Percentiles rank a stretch among this genome's conserved stretches.
These are phyloP conservation scores for Dicrurus megarhynchus DNA, from an alignment of 2,113 vertebrate species.

Conservation along the genomic window DNA sequence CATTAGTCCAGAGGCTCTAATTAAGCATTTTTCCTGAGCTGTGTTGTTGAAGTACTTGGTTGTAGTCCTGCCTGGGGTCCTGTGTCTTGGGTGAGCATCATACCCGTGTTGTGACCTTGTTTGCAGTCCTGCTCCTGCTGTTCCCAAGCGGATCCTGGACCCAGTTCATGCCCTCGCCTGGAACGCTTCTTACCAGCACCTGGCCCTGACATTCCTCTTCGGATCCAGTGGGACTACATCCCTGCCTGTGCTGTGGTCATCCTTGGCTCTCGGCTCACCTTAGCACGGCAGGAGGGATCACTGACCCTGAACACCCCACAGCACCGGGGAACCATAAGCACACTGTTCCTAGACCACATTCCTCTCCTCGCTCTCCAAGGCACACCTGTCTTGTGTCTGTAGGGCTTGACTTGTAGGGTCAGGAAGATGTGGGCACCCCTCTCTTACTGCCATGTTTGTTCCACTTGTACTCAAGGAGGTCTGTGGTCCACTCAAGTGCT, in stretches of 20 bases:
- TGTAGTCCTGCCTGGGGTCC: neutral
- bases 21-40: neutral
- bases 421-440: neutral
- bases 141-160: neutral
- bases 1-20: neutral
- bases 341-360: neutral
- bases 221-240: accelerated
- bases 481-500: neutral
- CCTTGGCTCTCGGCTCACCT: neutral
- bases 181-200: neutral
- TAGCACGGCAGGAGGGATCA: neutral
- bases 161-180: neutral
- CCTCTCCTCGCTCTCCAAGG: neutral
- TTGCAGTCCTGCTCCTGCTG: neutral
- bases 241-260: neutral
- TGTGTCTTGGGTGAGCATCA: neutral
- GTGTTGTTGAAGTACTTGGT: neutral
- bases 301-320: accelerated
- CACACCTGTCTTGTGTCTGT: neutral
- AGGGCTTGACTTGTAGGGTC: neutral
- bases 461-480: neutral
- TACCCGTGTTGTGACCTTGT: accelerated
- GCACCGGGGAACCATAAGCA: neutral
- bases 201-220: neutral
- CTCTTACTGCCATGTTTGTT: neutral